These are phyloP conservation scores for Equus przewalskii DNA, from an alignment of 2,113 vertebrate species.

Conservation along the genomic window DNA sequence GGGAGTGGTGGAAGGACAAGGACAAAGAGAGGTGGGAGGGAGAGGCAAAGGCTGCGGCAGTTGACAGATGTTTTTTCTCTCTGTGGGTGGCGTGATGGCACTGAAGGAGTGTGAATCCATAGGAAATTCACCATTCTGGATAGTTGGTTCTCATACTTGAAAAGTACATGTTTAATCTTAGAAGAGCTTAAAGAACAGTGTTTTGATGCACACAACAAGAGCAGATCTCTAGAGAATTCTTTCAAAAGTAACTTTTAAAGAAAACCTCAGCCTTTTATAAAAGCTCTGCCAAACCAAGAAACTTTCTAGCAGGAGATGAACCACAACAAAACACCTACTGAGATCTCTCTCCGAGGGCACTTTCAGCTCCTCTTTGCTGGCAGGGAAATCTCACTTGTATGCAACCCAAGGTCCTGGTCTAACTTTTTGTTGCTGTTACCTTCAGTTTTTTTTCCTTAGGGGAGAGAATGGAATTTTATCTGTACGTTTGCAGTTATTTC, in stretches of 20 bases:
- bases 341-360: not conserved
- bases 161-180: not conserved
- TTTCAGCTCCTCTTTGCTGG: not conserved
- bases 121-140: not conserved
- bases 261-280: slow-evolving; percentile 34
- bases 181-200: not conserved
- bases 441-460: not conserved
- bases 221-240: slow-evolving; percentile 32
- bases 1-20: not conserved
- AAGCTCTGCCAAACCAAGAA: not conserved
- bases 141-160: not conserved
- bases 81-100: not conserved
- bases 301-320: slow-evolving; percentile 11
- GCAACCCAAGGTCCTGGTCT: not conserved
- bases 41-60: not conserved
- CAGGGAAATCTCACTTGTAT: not conserved
- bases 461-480: not conserved
- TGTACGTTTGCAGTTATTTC: not conserved
- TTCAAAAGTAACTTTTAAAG: slow-evolving; percentile 37
- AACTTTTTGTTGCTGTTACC: not conserved
- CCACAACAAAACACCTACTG: not conserved
- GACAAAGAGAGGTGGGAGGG: not conserved
- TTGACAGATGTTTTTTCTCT: not conserved
- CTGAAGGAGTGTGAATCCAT: not conserved
- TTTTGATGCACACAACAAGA: not conserved